phyloP scores from a whole-genome alignment of 1,140 invertebrate genomes.

The Araneus ventricosus region DNA sequence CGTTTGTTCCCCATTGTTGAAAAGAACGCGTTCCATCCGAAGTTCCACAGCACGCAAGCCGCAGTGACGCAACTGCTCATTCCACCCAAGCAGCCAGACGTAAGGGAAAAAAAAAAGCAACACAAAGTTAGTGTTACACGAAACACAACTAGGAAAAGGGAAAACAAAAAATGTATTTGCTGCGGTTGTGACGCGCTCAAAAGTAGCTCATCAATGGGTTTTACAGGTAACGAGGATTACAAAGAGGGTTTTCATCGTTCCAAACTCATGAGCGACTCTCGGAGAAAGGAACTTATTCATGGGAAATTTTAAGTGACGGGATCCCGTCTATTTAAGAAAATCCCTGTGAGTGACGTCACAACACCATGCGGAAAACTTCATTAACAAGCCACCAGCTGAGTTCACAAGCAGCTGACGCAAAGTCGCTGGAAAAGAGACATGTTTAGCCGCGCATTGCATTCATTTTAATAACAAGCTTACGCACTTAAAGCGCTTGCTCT shows the following conservation, averaged over 20 bases:
- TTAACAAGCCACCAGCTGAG: conserved; percentile 20
- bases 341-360: background rate
- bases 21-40: background rate
- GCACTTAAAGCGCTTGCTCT: background rate
- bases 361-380: conserved; percentile 6
- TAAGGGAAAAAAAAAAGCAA: background rate
- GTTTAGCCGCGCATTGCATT: background rate
- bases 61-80: background rate
- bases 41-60: background rate
- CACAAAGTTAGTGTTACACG: background rate
- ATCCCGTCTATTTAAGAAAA: background rate
- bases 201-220: background rate
- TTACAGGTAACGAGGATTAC: background rate
- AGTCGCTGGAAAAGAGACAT: background rate
- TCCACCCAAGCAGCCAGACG: background rate
- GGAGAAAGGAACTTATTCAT: background rate
- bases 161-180: background rate
- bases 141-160: background rate
- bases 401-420: conserved; percentile 21
- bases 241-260: background rate
- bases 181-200: background rate
- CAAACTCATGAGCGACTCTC: background rate
- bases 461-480: background rate
- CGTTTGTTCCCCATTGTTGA: background rate
- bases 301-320: background rate